phyloP scores from a whole-genome alignment of 2,113 vertebrate genomes.

The Actenoides hombroni region DNA sequence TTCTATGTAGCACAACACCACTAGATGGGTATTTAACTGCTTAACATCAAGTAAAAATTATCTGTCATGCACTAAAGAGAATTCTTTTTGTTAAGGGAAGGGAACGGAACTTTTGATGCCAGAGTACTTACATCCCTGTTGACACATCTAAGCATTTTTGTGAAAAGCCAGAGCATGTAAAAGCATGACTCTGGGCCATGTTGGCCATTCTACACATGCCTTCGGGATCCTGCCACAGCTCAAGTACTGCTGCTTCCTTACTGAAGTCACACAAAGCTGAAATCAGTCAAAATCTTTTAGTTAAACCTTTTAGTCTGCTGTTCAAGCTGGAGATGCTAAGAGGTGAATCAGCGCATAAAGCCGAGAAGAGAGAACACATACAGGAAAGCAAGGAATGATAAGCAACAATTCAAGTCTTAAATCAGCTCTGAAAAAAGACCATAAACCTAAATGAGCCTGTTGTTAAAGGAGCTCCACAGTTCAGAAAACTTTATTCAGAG shows the following conservation, averaged over 20 bases:
- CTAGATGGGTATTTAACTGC: background rate
- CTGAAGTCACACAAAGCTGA: background rate
- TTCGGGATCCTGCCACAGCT: background rate
- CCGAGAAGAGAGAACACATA: background rate
- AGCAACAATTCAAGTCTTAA: background rate
- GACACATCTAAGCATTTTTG: background rate
- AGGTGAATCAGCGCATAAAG: background rate
- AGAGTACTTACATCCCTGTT: background rate
- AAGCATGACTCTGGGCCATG: background rate
- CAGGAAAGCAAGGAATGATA: background rate
- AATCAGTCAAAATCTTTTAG: background rate
- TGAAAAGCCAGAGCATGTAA: background rate
- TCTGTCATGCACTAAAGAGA: background rate
- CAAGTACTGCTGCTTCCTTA: background rate
- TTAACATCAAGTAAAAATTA: background rate
- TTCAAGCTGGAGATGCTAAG: background rate
- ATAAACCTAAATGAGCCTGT: background rate
- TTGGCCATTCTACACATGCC: background rate
- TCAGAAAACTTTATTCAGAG: background rate
- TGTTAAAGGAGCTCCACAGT: background rate
- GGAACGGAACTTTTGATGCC: background rate
- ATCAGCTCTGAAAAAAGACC: background rate
- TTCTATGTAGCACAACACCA: background rate
- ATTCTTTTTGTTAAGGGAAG: background rate
- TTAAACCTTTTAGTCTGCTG: background rate